Percentiles rank a stretch among this genome's conserved stretches.
Evolutionary conservation across 1,140 invertebrate species (phyloP).

Genomic region (Dendroctonus ponderosae): DNA sequence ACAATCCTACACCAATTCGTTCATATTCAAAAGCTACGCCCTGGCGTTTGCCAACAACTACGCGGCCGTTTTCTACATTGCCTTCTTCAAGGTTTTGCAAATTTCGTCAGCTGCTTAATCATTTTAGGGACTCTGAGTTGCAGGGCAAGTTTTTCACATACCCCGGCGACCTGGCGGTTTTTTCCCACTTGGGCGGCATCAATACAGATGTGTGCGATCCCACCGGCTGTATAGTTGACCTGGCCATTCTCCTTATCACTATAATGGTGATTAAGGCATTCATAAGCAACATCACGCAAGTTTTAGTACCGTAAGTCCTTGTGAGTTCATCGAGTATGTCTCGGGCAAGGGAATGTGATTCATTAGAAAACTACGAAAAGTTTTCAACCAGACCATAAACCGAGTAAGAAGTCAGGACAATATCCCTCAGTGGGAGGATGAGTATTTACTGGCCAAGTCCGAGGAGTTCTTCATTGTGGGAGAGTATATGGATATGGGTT

Average conservation of each 20-base stretch:
- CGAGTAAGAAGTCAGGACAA: neutral
- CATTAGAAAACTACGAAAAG: slow-evolving; percentile 1
- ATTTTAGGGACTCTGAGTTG: neutral
- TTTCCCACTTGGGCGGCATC: slow-evolving; percentile 21
- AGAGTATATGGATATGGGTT: slow-evolving; percentile 40
- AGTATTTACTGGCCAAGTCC: slow-evolving; percentile 32
- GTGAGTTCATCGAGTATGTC: neutral
- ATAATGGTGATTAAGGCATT: slow-evolving; percentile 34
- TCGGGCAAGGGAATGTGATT: neutral
- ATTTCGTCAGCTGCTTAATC: neutral
- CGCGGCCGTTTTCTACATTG: slow-evolving; percentile 96
- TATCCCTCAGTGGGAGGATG: slow-evolving; percentile 41
- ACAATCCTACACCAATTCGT: slow-evolving; percentile 92
- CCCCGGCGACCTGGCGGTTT: slow-evolving; percentile 35
- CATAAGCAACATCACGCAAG: slow-evolving; percentile 25
- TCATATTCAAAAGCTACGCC: slow-evolving; percentile 94
- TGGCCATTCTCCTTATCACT: slow-evolving; percentile 36
- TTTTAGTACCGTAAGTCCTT: slow-evolving; percentile 34
- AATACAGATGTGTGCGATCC: slow-evolving; percentile 37
- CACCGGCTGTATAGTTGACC: slow-evolving; percentile 36
- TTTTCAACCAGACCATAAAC: neutral
- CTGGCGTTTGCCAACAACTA: slow-evolving; percentile 98
- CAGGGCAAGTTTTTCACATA: slow-evolving; percentile 38
- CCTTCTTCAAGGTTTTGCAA: slow-evolving; percentile 80
- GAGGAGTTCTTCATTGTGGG: slow-evolving; percentile 34